phyloP scores from a whole-genome alignment of 2,888 invertebrate species.

The Acanthosepion lycidas region DNA sequence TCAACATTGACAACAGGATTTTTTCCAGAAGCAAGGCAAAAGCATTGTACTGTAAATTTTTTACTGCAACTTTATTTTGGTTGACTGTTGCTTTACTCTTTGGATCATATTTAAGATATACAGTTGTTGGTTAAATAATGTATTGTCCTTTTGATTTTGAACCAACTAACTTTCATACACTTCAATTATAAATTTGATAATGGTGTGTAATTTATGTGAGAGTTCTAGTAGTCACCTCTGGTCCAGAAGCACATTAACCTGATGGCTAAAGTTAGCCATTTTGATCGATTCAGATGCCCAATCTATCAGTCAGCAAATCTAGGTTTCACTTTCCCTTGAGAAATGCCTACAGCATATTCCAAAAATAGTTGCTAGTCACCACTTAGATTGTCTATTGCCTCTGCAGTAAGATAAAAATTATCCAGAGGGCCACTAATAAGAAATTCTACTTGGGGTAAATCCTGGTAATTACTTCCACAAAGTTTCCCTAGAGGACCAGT shows the following conservation, averaged over 20 bases:
- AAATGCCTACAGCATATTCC: too few relatives aligned
- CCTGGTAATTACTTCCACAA: too few relatives aligned
- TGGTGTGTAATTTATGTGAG: too few relatives aligned
- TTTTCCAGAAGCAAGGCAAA: neutral
- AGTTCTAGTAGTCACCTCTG: too few relatives aligned
- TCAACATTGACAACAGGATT: neutral
- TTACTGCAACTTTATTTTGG: neutral
- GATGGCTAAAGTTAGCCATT: neutral
- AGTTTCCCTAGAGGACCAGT: too few relatives aligned
- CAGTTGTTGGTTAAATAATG: neutral
- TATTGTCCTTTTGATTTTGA: neutral
- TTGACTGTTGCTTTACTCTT: neutral
- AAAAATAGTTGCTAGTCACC: too few relatives aligned
- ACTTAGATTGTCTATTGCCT: too few relatives aligned
- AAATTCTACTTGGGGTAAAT: too few relatives aligned
- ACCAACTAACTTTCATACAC: neutral
- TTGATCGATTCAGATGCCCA: neutral
- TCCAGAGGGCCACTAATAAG: too few relatives aligned
- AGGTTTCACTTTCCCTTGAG: too few relatives aligned
- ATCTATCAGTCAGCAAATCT: neutral
- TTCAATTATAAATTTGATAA: neutral
- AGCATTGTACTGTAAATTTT: neutral
- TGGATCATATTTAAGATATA: neutral
- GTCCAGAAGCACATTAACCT: too few relatives aligned
- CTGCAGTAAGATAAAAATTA: too few relatives aligned